Evolutionary conservation across 1,140 invertebrate genomes (phyloP), one percentile per base, ranked within the genome.

Genomic region (Anoplolepis gracilipes): DNA sequence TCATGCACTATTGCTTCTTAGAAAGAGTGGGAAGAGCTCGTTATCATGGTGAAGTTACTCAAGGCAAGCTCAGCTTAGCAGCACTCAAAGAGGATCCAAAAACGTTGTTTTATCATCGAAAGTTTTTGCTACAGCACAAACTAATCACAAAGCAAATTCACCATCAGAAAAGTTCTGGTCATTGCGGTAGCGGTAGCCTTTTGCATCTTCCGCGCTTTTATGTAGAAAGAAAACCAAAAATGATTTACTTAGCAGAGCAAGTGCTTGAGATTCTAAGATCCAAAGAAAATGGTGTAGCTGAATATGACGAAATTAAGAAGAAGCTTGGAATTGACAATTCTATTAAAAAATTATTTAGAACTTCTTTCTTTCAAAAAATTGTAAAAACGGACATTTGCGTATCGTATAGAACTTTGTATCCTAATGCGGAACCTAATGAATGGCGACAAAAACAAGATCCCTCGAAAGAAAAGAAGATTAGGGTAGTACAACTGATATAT

Each of bases 1-100:
- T 95, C 4, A 93, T 95, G 10, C 96, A 97, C 86, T 98, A 97
- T 91, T 97, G 97, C 87, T 95, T 98, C 30, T 93, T 98, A 39
- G 98, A 98, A 95, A 93, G 96, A 90, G 96, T 98, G 78, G 98
- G 97, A n/a, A 95, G 97, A 86, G 94, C 96, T 28, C 95, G 98
- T 22, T 95, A 96, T 77, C 95, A 96, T 88, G 97, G 98, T 0
- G 97, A 97, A 93, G 94, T 97, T 8, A 97, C 97, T 19, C 95
- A 96, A 46, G 97, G 97, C 53, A 96, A 96, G 87, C 92, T 95
- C 30, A 96, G 96, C 85, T 92, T 97, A 59, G 79, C 92, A 55
- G 85, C 94, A 16, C 90, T 96, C 33, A 95, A 94, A 28, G 95
- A 96, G 85, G 96, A 96, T 92, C 93, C 96, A 1, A 97, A 97